Conservation (phyloP, 2,888 invertebrate genomes). For the Opisthograptis luteolata region DNA sequence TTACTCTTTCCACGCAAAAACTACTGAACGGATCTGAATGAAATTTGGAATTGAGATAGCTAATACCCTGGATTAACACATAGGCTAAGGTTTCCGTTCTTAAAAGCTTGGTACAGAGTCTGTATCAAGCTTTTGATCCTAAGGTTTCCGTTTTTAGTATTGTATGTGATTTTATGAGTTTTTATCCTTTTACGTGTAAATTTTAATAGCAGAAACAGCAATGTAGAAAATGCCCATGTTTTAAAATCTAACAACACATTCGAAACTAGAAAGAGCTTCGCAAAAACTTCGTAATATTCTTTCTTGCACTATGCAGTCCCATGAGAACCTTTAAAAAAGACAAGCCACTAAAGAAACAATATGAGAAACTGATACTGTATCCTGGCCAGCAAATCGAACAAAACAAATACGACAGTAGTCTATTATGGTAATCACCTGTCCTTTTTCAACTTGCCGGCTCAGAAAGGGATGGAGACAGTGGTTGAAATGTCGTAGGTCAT, state of each 20-base stretch:
- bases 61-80: too few relatives aligned
- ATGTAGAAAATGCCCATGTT: not conserved
- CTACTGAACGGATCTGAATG: too few relatives aligned
- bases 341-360: constrained; percentile 43
- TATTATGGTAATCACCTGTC: constrained; percentile 72
- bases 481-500: constrained; percentile 84
- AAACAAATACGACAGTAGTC: constrained; percentile 77
- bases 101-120: too few relatives aligned
- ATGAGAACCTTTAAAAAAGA: constrained; percentile 37
- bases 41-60: too few relatives aligned
- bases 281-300: not conserved
- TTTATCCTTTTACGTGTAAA: not conserved
- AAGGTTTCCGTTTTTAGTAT: too few relatives aligned
- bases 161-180: too few relatives aligned
- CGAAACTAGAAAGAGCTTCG: not conserved
- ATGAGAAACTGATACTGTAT: constrained; percentile 67
- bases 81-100: too few relatives aligned
- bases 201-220: too few relatives aligned
- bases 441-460: constrained; percentile 49
- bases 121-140: not conserved
- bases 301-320: constrained; percentile 21
- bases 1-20: too few relatives aligned
- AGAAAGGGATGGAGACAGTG: constrained; percentile 63
- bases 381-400: constrained; percentile 76
- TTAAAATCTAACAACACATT: not conserved